phyloP scores from a whole-genome alignment of 2,113 vertebrate species.

The Spea multiplicata region DNA sequence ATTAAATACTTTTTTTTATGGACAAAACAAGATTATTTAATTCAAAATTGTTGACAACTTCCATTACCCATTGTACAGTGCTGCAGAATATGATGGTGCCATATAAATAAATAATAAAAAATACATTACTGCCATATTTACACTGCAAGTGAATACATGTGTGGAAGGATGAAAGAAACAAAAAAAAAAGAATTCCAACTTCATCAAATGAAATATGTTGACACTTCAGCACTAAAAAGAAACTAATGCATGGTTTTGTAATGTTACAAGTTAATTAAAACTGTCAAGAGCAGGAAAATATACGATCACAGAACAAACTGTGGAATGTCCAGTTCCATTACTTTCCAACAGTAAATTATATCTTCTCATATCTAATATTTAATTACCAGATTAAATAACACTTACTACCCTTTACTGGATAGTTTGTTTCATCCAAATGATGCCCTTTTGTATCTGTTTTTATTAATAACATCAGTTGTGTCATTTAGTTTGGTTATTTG shows the following conservation, averaged over 20 bases:
- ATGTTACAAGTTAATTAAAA: conserved; percentile 56
- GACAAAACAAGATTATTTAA: too few relatives aligned
- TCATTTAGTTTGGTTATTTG: too few relatives aligned
- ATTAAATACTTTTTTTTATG: too few relatives aligned
- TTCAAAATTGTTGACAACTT: too few relatives aligned
- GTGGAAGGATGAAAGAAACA: background rate
- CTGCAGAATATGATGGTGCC: too few relatives aligned
- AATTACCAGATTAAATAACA: conserved; percentile 28
- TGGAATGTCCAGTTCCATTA: background rate
- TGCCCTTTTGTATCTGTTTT: too few relatives aligned
- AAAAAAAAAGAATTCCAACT: conserved; percentile 17
- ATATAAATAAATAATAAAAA: too few relatives aligned
- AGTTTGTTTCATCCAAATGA: background rate
- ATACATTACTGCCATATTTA: too few relatives aligned
- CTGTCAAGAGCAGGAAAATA: conserved; percentile 34
- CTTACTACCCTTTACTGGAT: conserved; percentile 2
- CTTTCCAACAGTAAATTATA: conserved; percentile 2
- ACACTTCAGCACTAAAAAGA: conserved; percentile 48
- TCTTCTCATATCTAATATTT: background rate
- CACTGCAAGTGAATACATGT: too few relatives aligned
- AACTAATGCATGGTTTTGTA: conserved; percentile 50
- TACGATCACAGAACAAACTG: conserved; percentile 29
- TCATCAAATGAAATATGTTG: conserved; percentile 56
- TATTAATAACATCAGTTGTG: too few relatives aligned
- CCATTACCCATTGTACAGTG: too few relatives aligned